These are phyloP conservation scores for Capricornis sumatraensis DNA, from an alignment of 2,113 vertebrate species.

Conservation along the genomic window DNA sequence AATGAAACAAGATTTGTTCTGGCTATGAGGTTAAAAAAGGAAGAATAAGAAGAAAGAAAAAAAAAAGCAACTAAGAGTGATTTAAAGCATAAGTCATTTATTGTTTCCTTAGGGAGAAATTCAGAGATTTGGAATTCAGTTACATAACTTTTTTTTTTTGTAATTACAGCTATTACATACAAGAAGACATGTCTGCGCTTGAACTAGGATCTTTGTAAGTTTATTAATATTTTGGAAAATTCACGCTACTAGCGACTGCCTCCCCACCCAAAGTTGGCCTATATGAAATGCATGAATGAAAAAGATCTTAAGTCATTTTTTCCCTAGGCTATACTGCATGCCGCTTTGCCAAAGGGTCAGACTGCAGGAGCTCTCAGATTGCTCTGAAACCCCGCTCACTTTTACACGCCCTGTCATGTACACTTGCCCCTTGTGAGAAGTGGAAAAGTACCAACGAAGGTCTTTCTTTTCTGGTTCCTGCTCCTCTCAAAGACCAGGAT, in stretches of 20 bases:
- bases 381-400: not conserved
- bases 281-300: not conserved
- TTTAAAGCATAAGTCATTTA: not conserved
- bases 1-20: not conserved
- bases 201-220: not conserved
- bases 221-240: conserved; percentile 5
- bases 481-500: not conserved
- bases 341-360: not conserved
- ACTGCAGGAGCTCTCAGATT: not conserved
- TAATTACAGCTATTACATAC: not conserved
- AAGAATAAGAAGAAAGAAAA: not conserved
- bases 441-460: not conserved
- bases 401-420: not conserved
- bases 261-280: not conserved
- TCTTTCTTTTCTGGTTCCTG: not conserved
- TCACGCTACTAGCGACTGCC: not conserved
- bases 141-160: not conserved
- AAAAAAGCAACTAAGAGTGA: not conserved
- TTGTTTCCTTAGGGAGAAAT: not conserved
- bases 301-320: not conserved
- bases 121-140: not conserved
- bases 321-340: not conserved
- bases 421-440: not conserved
- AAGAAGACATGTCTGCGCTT: not conserved
- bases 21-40: not conserved